Evolutionary conservation across 2,113 vertebrate genomes (phyloP).

Genomic region (Zosterops pallidus): DNA sequence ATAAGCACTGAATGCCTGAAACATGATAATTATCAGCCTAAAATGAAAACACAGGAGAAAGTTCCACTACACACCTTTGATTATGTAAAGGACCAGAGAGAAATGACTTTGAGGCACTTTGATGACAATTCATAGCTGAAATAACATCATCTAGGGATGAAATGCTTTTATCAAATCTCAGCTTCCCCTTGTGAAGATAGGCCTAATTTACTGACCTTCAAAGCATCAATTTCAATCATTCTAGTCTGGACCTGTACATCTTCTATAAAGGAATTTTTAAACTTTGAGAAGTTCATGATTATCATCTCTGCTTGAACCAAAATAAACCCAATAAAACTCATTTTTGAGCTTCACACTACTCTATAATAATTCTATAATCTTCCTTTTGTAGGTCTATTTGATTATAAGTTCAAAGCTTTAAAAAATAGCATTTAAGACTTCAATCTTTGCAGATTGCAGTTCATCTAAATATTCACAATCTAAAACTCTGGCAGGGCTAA

Average conservation of each 20-base stretch:
- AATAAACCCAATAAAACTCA: not conserved
- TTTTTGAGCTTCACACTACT: not conserved
- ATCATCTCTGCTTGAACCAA: not conserved
- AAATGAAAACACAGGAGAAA: not conserved
- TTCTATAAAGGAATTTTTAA: not conserved
- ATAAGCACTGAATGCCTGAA: not conserved
- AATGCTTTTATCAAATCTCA: not conserved
- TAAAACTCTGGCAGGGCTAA: not conserved
- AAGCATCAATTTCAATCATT: not conserved
- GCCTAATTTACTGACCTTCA: conserved; percentile 17
- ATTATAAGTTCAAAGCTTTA: not conserved
- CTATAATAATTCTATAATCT: not conserved
- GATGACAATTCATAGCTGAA: not conserved
- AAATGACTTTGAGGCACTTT: not conserved
- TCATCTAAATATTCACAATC: not conserved
- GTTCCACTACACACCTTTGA: not conserved
- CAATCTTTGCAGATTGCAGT: not conserved
- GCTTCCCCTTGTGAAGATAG: not conserved
- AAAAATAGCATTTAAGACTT: not conserved
- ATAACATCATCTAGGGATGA: not conserved
- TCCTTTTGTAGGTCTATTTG: not conserved
- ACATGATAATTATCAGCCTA: not conserved
- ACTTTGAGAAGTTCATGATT: not conserved
- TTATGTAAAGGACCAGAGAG: not conserved
- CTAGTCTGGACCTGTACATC: not conserved